Evolutionary conservation across 1,140 invertebrate species (phyloP).

Genomic region (Drosophila hydei): DNA sequence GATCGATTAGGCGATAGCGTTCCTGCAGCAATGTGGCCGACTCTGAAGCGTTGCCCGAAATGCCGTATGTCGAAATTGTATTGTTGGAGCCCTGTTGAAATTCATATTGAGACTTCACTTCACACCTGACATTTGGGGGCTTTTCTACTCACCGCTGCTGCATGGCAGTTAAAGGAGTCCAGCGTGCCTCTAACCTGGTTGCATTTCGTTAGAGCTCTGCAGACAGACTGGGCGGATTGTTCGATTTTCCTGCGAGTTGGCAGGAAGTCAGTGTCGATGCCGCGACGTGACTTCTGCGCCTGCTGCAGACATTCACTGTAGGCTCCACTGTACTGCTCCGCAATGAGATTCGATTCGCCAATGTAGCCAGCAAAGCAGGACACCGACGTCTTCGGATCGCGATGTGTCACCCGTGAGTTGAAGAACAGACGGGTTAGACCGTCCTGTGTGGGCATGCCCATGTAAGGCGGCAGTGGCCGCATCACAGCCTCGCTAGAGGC

Average conservation of each 20-base stretch:
- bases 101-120: background rate
- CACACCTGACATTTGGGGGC: background rate
- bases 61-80: slow-evolving; percentile 70
- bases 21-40: slow-evolving; percentile 65
- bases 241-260: slow-evolving; percentile 52
- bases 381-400: slow-evolving; percentile 64
- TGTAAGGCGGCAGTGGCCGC: slow-evolving; percentile 55
- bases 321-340: slow-evolving; percentile 59
- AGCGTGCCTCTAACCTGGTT: slow-evolving; percentile 54
- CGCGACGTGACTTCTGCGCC: slow-evolving; percentile 45
- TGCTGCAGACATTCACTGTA: slow-evolving; percentile 51
- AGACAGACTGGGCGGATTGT: slow-evolving; percentile 45
- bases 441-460: slow-evolving; percentile 66
- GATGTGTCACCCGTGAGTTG: slow-evolving; percentile 61
- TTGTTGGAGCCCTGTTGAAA: slow-evolving; percentile 69
- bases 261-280: slow-evolving; percentile 64
- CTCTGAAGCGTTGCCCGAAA: slow-evolving; percentile 77
- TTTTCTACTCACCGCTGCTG: slow-evolving; percentile 57
- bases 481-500: slow-evolving; percentile 30
- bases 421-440: slow-evolving; percentile 69
- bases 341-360: slow-evolving; percentile 64
- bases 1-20: slow-evolving; percentile 71
- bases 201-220: slow-evolving; percentile 47
- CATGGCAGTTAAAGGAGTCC: slow-evolving; percentile 71
- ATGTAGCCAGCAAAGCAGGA: slow-evolving; percentile 77